Evolutionary conservation across 2,797 vertebrate genomes (phyloP).

Genomic region (Acipenser transmontanus): DNA sequence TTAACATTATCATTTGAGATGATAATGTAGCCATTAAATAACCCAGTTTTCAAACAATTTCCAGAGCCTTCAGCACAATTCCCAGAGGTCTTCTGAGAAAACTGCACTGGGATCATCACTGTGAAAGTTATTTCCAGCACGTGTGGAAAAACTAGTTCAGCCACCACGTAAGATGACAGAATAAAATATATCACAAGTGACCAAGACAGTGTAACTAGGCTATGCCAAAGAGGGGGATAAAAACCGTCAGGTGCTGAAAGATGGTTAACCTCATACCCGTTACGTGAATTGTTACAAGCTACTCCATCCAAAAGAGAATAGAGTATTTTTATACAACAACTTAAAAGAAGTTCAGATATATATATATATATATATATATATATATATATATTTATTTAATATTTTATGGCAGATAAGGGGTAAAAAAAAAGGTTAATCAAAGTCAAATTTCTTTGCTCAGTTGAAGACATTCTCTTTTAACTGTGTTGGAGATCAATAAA

Average conservation of each 20-base stretch:
- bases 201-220: background rate
- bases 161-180: background rate
- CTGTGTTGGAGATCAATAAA: slow-evolving; percentile 5
- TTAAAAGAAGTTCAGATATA: no score
- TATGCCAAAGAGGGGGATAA: no score
- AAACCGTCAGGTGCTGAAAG: no score
- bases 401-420: no score
- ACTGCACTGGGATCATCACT: background rate
- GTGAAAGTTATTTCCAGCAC: slow-evolving; percentile 6
- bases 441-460: slow-evolving; percentile 6
- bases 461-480: background rate
- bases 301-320: no score
- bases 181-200: slow-evolving; percentile 7
- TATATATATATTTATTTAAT: no score
- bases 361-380: no score
- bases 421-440: background rate
- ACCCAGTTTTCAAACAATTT: background rate
- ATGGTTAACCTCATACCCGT: no score
- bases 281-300: no score
- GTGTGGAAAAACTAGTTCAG: slow-evolving; percentile 8
- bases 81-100: background rate
- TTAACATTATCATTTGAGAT: background rate
- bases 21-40: background rate
- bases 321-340: no score
- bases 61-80: background rate